Conservation (phyloP, 2,797 vertebrate species). For the Chaetodon trifasciatus region DNA sequence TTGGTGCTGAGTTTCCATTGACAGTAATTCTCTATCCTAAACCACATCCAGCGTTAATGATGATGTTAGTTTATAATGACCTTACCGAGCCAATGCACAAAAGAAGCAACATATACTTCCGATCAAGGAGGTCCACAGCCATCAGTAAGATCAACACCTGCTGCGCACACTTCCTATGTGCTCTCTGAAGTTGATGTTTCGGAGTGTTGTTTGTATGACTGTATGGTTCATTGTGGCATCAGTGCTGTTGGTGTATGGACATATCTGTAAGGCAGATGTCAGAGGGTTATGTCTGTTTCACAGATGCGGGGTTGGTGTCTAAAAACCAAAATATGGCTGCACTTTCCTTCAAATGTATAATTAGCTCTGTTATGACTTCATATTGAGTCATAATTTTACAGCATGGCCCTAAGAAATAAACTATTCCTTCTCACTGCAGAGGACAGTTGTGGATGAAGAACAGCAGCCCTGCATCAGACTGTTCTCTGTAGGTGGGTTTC, state of each 20-base stretch:
- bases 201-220: constrained; percentile 68
- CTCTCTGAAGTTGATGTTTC: constrained; percentile 62
- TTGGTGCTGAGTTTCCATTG: constrained; percentile 6
- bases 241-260: constrained; percentile 51
- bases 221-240: constrained; percentile 60
- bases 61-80: constrained; percentile 46
- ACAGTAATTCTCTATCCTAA: constrained; percentile 42
- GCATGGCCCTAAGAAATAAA: constrained; percentile 43
- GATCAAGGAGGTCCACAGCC: constrained; percentile 20
- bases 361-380: constrained; percentile 76
- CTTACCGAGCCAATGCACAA: constrained; percentile 34
- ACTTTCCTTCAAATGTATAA: constrained; percentile 73
- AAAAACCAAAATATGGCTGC: constrained; percentile 68
- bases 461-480: constrained; percentile 37
- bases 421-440: constrained; percentile 32
- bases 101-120: constrained; percentile 40
- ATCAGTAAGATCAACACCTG: constrained; percentile 67
- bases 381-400: constrained; percentile 68
- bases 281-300: constrained; percentile 63
- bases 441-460: constrained; percentile 46
- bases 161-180: constrained; percentile 53
- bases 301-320: constrained; percentile 69
- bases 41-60: constrained; percentile 52
- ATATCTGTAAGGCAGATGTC: constrained; percentile 79
- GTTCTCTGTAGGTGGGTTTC: neutral